Base-by-base conservation (phyloP, 2,888 invertebrate genomes). In the Linnaemya vulpina region DNA sequence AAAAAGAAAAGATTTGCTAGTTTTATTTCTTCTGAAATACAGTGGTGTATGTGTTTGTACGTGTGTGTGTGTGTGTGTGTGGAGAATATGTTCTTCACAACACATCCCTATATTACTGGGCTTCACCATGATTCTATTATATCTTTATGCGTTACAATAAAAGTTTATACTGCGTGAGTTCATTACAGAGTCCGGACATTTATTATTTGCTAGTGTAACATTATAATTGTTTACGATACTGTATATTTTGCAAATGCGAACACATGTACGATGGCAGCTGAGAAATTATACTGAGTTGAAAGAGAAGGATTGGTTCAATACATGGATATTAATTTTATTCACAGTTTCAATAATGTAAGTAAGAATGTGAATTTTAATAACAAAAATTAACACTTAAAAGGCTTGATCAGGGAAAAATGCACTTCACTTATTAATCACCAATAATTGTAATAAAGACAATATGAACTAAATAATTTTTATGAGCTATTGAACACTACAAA, bases 111-210 rank as follows among this genome's bases (percentile, higher is more conserved):
- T 67, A 71, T 62, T 76, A 76, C 51, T 75, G 71, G 67, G 79
- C 60, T 60, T 76, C 51, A 70, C 58, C 38, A 70, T 70, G 30
- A 46, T 70, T 83, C 17, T 25, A 63, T 83, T 60, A 74, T 25
- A 15, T 70, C 40, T 67, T 67, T 68, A n/a, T 74, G 62, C 53
- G 40, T 78, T 43, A 15, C 55, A 35, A 10, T 63, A 25, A 30
- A n/a, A 25, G 38, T 68, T 40, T 51, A 30, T 51, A 20, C n/a
- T 30, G 40, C 63, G 13, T 65, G 43, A 30, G 30, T 46, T 20
- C 46, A 58, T 43, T 46, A 20, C 20, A 51, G 15, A 75, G 75
- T 53, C 63, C 51, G 40, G 15, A 4, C 53, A 40, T 43, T 63
- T 75, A 53, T 25, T 68, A 49, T 65, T 20, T 20, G 70, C 17